phyloP scores from a whole-genome alignment of 2,888 invertebrate species.

The Drosophila mercatorum region DNA sequence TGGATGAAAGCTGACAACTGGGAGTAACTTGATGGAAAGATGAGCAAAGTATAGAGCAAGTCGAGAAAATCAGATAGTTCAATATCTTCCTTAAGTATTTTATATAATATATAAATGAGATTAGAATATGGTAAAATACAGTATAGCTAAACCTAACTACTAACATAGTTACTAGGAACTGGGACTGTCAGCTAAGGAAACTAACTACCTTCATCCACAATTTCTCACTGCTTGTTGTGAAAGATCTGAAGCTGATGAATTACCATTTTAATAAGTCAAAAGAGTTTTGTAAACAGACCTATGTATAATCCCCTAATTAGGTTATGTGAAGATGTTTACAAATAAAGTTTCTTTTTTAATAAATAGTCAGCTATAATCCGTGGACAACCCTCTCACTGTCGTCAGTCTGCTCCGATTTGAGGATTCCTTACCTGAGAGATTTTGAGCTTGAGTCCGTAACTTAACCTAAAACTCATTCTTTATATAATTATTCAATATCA shows the following conservation, averaged over 20 bases:
- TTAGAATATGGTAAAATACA: too few species aligned
- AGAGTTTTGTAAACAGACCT: background rate
- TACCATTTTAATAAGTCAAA: background rate
- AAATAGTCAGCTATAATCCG: background rate
- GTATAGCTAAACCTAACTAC: too few species aligned
- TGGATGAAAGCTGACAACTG: too few species aligned
- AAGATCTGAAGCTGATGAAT: background rate
- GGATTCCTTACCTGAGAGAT: conserved; percentile 14
- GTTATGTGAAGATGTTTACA: conserved; percentile 3
- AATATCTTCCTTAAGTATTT: too few species aligned
- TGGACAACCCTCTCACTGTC: background rate
- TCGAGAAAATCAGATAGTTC: too few species aligned
- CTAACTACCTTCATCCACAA: too few species aligned
- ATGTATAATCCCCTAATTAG: conserved; percentile 6
- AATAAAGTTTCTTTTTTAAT: conserved; percentile 4
- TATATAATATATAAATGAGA: too few species aligned
- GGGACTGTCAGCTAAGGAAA: too few species aligned
- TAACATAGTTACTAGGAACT: too few species aligned
- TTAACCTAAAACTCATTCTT: conserved; percentile 54
- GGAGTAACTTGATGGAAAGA: too few species aligned
- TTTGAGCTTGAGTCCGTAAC: conserved; percentile 33
- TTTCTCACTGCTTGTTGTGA: background rate
- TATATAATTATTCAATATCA: conserved; percentile 76
- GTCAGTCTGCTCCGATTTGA: background rate
- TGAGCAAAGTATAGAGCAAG: too few species aligned